Evolutionary conservation across 2,888 invertebrate species (phyloP).

Genomic region (Pristionchus japonicus): DNA sequence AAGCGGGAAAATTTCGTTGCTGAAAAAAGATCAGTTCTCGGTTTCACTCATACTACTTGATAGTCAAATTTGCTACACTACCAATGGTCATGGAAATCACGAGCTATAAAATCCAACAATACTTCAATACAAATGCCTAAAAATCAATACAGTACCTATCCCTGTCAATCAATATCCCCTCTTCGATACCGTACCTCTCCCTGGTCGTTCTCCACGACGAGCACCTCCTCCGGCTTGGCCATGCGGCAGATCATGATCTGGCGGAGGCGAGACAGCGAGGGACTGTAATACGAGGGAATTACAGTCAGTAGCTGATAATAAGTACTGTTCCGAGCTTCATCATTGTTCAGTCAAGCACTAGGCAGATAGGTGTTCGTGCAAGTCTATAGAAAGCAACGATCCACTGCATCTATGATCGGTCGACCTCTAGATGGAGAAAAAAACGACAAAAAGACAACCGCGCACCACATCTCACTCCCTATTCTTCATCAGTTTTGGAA

Average conservation of each 20-base stretch:
- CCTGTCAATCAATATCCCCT: too few relatives aligned
- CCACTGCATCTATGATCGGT: too few relatives aligned
- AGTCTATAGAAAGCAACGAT: too few relatives aligned
- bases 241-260: conserved; percentile 99
- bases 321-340: too few relatives aligned
- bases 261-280: conserved; percentile 81
- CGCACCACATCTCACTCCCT: too few relatives aligned
- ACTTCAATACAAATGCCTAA: too few relatives aligned
- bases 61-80: not conserved
- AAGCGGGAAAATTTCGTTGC: not conserved
- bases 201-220: conserved; percentile 99
- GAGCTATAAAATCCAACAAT: not conserved
- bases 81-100: not conserved
- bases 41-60: not conserved
- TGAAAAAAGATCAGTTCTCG: not conserved
- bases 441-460: too few relatives aligned
- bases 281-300: conserved; percentile 50
- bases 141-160: not conserved
- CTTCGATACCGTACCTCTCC: conserved; percentile 83
- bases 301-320: not conserved
- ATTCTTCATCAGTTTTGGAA: too few relatives aligned
- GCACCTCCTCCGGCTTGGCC: conserved; percentile 99
- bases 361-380: too few relatives aligned
- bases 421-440: too few relatives aligned
- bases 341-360: too few relatives aligned